These are phyloP conservation scores for Hyppa rectilinea DNA, from an alignment of 2,888 invertebrate genomes.

Conservation along the genomic window DNA sequence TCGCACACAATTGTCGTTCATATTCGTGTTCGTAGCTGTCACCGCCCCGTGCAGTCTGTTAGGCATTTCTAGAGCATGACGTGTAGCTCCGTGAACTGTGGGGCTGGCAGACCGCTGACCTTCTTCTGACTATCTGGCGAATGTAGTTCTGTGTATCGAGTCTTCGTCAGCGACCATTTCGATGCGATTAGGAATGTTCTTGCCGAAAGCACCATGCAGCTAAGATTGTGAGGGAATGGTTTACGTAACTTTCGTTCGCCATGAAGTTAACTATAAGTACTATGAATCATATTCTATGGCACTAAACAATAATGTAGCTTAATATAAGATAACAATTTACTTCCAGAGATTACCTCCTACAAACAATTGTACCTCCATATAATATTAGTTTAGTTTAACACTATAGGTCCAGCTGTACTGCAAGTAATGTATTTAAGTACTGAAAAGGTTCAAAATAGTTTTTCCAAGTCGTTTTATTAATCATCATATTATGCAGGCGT, in stretches of 20 bases:
- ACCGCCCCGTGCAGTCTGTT: slow-evolving; percentile 23
- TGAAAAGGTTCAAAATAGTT: too few species aligned
- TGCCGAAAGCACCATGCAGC: neutral
- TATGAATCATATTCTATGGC: neutral
- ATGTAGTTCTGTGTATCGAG: slow-evolving; percentile 14
- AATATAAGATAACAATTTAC: too few species aligned
- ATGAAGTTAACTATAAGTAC: neutral
- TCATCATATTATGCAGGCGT: too few species aligned
- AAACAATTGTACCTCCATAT: neutral
- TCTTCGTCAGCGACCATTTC: neutral
- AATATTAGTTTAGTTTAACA: neutral
- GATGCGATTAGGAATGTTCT: slow-evolving; percentile 14
- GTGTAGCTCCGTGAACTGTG: slow-evolving; percentile 19
- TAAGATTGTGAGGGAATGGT: neutral
- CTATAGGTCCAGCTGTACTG: neutral
- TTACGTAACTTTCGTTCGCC: neutral
- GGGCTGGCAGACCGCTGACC: slow-evolving; percentile 32
- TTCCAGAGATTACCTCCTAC: neutral
- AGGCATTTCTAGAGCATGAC: slow-evolving; percentile 45
- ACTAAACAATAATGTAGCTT: neutral
- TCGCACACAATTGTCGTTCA: slow-evolving; percentile 11
- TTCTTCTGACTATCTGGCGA: slow-evolving; percentile 18
- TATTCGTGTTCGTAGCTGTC: slow-evolving; percentile 27
- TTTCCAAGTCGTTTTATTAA: too few species aligned
- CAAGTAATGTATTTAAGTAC: rapidly evolving